Evolutionary conservation across 2,797 vertebrate species (phyloP).

Genomic region (Gobionotothen gibberifrons): DNA sequence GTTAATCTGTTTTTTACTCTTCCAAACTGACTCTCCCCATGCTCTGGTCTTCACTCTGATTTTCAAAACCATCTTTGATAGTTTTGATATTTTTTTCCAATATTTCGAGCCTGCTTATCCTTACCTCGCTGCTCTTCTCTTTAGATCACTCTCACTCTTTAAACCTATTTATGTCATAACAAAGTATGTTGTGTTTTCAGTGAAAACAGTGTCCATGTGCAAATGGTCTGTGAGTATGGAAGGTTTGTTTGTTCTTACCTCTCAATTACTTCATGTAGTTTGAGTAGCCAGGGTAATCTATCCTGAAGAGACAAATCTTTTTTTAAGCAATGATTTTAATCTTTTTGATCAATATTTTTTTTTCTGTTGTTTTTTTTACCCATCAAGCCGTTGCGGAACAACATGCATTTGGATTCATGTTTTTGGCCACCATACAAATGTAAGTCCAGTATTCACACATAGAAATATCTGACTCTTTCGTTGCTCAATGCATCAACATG

Average conservation of each 20-base stretch:
- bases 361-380: background rate
- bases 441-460: background rate
- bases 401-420: background rate
- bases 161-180: constrained; percentile 23
- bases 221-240: background rate
- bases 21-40: constrained; percentile 30
- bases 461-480: background rate
- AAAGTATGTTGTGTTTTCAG: constrained; percentile 10
- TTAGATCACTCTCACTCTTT: constrained; percentile 22
- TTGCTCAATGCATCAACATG: background rate
- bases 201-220: constrained; percentile 2
- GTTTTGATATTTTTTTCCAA: constrained; percentile 48
- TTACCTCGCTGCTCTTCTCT: constrained; percentile 29
- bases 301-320: constrained; percentile 80
- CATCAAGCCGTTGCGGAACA: background rate
- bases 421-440: background rate
- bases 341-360: background rate
- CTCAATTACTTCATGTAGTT: constrained; percentile 85
- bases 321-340: background rate
- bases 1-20: constrained; percentile 50
- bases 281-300: constrained; percentile 91
- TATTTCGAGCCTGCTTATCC: constrained; percentile 43
- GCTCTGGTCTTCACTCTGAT: constrained; percentile 66
- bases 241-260: constrained; percentile 78
- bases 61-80: constrained; percentile 60